Percentiles rank a stretch among this genome's conserved stretches.
These are phyloP conservation scores for Gadopsis marmoratus DNA, from an alignment of 2,797 vertebrate genomes.

Conservation along the genomic window DNA sequence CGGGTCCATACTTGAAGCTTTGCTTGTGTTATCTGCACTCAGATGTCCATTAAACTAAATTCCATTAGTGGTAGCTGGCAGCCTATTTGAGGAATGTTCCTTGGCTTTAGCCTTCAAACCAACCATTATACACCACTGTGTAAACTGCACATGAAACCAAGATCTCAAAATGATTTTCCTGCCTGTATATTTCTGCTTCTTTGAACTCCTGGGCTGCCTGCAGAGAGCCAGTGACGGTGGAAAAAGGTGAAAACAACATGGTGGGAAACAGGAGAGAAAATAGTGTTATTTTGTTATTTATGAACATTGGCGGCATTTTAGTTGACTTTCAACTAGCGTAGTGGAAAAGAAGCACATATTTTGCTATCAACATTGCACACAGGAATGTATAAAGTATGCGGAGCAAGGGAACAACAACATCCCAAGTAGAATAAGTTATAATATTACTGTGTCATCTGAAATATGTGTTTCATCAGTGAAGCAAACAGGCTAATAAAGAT, in stretches of 20 bases:
- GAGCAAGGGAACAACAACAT: constrained; percentile 3
- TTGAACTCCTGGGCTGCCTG: constrained; percentile 78
- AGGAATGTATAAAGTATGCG: constrained; percentile 7
- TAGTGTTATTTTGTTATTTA: constrained; percentile 31
- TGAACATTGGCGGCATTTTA: constrained; percentile 23
- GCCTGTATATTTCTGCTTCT: constrained; percentile 79
- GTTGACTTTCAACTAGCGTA: not conserved
- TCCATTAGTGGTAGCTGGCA: constrained; percentile 86
- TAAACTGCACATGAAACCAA: constrained; percentile 83
- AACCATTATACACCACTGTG: constrained; percentile 80
- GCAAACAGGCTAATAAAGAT: constrained; percentile 47
- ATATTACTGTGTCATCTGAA: constrained; percentile 44
- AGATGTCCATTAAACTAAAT: constrained; percentile 77
- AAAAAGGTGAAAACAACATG: constrained; percentile 62
- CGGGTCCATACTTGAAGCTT: constrained; percentile 63
- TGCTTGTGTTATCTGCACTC: constrained; percentile 71
- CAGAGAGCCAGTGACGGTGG: constrained; percentile 47
- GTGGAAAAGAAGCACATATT: not conserved
- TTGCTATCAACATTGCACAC: not conserved
- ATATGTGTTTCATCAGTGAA: constrained; percentile 38
- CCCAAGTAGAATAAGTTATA: constrained; percentile 26
- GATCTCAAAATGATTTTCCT: constrained; percentile 82
- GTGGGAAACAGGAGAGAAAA: constrained; percentile 23
- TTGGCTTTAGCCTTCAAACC: constrained; percentile 84
- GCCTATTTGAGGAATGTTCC: constrained; percentile 84